phyloP scores from a whole-genome alignment of 2,888 invertebrate species.

The Drosophila atripex region DNA sequence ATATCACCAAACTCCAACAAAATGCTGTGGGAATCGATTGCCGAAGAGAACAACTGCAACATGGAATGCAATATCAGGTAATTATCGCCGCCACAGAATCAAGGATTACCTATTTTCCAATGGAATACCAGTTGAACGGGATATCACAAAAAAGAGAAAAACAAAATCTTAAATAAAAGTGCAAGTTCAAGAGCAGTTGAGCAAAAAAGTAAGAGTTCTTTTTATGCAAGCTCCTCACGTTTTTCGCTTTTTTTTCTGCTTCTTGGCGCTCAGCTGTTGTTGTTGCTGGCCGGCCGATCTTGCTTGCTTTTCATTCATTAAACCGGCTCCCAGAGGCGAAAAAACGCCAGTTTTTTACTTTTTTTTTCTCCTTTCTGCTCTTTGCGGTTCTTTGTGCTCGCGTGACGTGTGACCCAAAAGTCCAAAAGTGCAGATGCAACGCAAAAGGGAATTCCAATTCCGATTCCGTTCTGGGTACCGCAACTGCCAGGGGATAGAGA shows the following conservation, averaged over 20 bases:
- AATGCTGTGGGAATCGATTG: constrained; percentile 84
- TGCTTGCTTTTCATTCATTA: constrained; percentile 71
- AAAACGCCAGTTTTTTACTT: constrained; percentile 34
- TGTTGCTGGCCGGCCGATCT: constrained; percentile 20
- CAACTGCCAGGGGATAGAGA: constrained; percentile 31
- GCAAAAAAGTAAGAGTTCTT: constrained; percentile 71
- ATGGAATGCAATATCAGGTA: constrained; percentile 84
- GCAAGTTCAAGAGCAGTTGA: constrained; percentile 65
- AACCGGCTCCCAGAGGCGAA: constrained; percentile 73
- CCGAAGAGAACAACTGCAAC: constrained; percentile 80
- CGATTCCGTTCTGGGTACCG: constrained; percentile 70
- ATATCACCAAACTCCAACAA: constrained; percentile 47
- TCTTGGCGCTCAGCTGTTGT: constrained; percentile 72
- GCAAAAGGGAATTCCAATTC: constrained; percentile 35
- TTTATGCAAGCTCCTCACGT: constrained; percentile 68
- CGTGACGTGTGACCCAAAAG: constrained; percentile 57
- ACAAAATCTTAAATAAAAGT: constrained; percentile 48
- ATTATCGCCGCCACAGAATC: constrained; percentile 50
- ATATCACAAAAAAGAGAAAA: constrained; percentile 12
- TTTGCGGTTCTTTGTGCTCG: constrained; percentile 46
- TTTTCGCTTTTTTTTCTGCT: constrained; percentile 34
- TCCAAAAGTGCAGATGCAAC: constrained; percentile 19
- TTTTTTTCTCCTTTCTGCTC: constrained; percentile 36
- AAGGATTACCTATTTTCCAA: constrained; percentile 17
- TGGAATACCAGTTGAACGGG: constrained; percentile 36